phyloP scores from a whole-genome alignment of 1,140 invertebrate species.

The Medauroidea extradentata region DNA sequence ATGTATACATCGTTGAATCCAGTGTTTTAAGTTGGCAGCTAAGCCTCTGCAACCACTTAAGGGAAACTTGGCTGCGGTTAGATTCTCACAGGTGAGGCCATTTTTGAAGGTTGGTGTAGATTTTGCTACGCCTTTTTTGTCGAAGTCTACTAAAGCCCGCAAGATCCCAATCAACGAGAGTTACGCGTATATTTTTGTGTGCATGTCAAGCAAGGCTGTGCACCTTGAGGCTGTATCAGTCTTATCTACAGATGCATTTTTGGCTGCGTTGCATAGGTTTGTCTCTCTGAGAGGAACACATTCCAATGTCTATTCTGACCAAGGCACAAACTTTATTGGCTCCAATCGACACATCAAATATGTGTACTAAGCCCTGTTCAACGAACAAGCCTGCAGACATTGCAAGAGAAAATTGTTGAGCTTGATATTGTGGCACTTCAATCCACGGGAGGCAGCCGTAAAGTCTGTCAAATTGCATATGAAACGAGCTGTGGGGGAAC shows the following conservation, averaged over 20 bases:
- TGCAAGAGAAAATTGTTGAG: neutral
- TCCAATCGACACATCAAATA: constrained; percentile 8
- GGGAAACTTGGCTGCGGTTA: constrained; percentile 25
- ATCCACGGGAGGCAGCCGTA: constrained; percentile 38
- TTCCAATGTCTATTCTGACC: constrained; percentile 29
- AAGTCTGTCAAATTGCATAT: constrained; percentile 24
- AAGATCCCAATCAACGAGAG: constrained; percentile 19
- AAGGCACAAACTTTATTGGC: constrained; percentile 37
- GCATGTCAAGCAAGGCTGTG: constrained; percentile 27
- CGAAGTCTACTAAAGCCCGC: constrained; percentile 28
- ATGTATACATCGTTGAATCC: constrained; percentile 29
- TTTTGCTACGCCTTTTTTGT: constrained; percentile 33
- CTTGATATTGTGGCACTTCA: constrained; percentile 43
- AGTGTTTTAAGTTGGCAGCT: constrained; percentile 22
- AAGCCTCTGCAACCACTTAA: constrained; percentile 25
- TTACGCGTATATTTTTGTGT: constrained; percentile 24
- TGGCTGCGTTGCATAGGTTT: constrained; percentile 25
- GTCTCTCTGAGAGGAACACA: constrained; percentile 17
- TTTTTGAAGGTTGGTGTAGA: constrained; percentile 33
- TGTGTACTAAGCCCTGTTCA: neutral
- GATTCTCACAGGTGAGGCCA: constrained; percentile 24
- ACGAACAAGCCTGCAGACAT: neutral
- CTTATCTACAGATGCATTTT: constrained; percentile 23
- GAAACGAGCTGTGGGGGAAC: constrained; percentile 10
- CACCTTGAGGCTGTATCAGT: constrained; percentile 30